Base-by-base conservation (phyloP, 92 coral and sea anemone genomes). In the Actinernus sp. region DNA sequence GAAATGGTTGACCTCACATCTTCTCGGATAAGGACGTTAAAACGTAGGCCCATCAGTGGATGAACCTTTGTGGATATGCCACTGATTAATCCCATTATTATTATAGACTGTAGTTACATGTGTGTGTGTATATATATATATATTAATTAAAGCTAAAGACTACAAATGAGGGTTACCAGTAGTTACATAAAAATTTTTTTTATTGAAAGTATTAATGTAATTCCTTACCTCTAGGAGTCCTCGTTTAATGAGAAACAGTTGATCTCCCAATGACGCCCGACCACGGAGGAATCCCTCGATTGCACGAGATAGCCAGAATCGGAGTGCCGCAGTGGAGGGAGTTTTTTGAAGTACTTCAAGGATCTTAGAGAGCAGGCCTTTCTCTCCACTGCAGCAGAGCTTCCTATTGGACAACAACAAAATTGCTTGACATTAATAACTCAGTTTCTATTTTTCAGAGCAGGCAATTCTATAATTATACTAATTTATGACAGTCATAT, bases 251-350 rank as follows among this genome's bases (percentile, higher is more conserved):
- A 95, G 91, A 36, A 95, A 95, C 62, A 95, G 55, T 73, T 95
- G 99, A 27, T 95, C 93, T 12, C 97, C 99, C 49, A 82, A 74
- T 13, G 99, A 95, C 0, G 99, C 95, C 58, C 92, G 76, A 11
- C 99, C 99, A 18, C 99, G 84, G 3, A 95, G 80, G 86, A 95
- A 95, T 30, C 99, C 99, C 48, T 95, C 99, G 26, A 95, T 92
- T 7, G 99, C 99, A 2, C 99, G 78, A 49, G 99, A 95, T 16
- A 95, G 82, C 99, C 99, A 95, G 75, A 95, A 95, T 40, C 97
- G 86, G 16, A 91, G 73, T n/a, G 97, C 81, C 9, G 97, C 91
- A 67, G 84, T 84, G 1, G 95, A 74, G 1, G 91, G 92, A 19
- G 89, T 75, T 75, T 74, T 77, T 22, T 86, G 67, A 51, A 95